A percentile compares a stretch with the other conserved stretches of the same genome.
These are phyloP conservation scores for Drosophila paulistorum DNA, from an alignment of 1,140 invertebrate genomes.

Conservation along the genomic window DNA sequence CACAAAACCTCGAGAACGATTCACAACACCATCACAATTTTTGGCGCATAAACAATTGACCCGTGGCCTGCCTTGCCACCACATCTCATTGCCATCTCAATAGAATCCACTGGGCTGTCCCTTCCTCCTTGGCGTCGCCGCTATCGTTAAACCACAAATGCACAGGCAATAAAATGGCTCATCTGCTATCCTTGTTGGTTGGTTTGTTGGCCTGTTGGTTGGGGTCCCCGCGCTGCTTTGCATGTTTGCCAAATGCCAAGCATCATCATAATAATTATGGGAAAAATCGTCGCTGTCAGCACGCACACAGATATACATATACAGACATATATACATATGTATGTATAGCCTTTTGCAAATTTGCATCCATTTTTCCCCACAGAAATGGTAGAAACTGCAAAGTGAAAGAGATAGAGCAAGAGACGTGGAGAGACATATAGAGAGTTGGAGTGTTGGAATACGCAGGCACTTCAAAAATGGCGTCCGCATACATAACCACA, in stretches of 20 bases:
- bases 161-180: slow-evolving; percentile 72
- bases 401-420: not conserved
- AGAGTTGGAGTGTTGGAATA: not conserved
- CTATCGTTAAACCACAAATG: slow-evolving; percentile 48
- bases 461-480: slow-evolving; percentile 59
- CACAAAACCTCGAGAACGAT: not conserved
- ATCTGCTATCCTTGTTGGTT: slow-evolving; percentile 58
- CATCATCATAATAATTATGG: slow-evolving; percentile 81
- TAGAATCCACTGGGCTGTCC: not conserved
- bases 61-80: slow-evolving; percentile 9
- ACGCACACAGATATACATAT: slow-evolving; percentile 24
- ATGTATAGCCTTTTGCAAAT: slow-evolving; percentile 33
- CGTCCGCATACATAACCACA: slow-evolving; percentile 61
- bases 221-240: slow-evolving; percentile 31
- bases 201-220: slow-evolving; percentile 14
- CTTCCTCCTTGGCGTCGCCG: not conserved
- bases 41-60: slow-evolving; percentile 61
- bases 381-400: not conserved
- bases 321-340: slow-evolving; percentile 11
- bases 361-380: slow-evolving; percentile 50
- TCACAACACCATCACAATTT: slow-evolving; percentile 17
- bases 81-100: not conserved
- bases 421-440: not conserved
- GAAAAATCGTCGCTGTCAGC: slow-evolving; percentile 74
- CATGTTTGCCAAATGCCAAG: slow-evolving; percentile 77